Evolutionary conservation across 1,140 invertebrate genomes (phyloP), one percentile per base, ranked within the genome.

Genomic region (Euura saliciscinereae): DNA sequence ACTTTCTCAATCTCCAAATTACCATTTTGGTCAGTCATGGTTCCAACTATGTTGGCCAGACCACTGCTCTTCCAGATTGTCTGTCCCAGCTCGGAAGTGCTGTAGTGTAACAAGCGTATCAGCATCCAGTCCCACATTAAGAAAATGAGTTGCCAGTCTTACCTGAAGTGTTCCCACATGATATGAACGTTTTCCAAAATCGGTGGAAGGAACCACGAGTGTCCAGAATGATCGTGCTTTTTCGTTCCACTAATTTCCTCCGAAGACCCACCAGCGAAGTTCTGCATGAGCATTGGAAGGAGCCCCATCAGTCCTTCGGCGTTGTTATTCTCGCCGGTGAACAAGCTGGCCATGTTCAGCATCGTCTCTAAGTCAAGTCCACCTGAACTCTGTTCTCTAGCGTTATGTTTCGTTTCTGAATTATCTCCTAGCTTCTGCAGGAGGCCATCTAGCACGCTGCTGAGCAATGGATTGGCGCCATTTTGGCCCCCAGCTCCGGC

Each of bases 141-240:
- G 28, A 28, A 28, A 28, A 28, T 28, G 1, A 28, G 28, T 28
- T 28, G 28, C 28, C 28, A 28, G 28, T 28, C 8, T 10, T 80
- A 84, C 85, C 85, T 86, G 79, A 95, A 95, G 66, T 94, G 90
- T 74, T 95, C 93, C 91, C 93, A 94, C 78, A 93, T 90, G 1
- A 94, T 83, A 78, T 94, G 93, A 2, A 91, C 76, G 70, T 92
- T 93, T 78, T 94, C 94, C 51, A 95, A 77, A 77, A 94, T 89
- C 0, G 94, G 94, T 1, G 94, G 93, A 73, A 95, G 83, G 74
- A 92, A 91, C 84, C 91, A 90, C 0, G 91, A 90, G 71, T 94
- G 93, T n/a, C 89, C 91, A n/a, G 90, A 89, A 75, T 94, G 93
- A 43, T 91, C 90, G 59, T 91, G 89, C 46, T 90, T 45, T 84